phyloP scores from a whole-genome alignment of 1,140 invertebrate genomes.

The Adelges cooleyi region DNA sequence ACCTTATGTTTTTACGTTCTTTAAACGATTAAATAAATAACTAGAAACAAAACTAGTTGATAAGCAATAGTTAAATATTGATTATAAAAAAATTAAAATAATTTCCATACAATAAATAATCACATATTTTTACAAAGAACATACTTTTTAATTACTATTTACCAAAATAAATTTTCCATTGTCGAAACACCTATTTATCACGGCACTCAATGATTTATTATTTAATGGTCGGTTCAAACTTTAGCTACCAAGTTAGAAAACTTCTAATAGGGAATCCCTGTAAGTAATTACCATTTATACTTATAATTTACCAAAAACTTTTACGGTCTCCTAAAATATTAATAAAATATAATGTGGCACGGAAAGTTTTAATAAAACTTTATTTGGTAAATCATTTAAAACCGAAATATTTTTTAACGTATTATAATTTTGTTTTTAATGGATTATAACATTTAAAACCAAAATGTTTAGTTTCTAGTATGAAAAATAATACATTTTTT shows the following conservation, averaged over 20 bases:
- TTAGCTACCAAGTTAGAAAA: background rate
- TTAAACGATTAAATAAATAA: too few relatives aligned
- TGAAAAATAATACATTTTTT: too few relatives aligned
- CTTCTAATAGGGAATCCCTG: background rate
- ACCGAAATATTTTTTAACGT: slow-evolving; percentile 5
- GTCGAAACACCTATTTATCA: background rate
- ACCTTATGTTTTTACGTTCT: too few relatives aligned
- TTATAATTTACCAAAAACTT: slow-evolving; percentile 16
- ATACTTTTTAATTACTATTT: background rate
- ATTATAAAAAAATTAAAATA: too few relatives aligned
- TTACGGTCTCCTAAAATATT: slow-evolving; percentile 15
- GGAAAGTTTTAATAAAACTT: slow-evolving; percentile 17
- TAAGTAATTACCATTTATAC: slow-evolving; percentile 12
- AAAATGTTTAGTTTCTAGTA: too few relatives aligned
- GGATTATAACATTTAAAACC: too few relatives aligned
- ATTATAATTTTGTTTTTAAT: too few relatives aligned
- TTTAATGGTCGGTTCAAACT: background rate
- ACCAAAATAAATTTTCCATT: background rate
- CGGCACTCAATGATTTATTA: background rate
- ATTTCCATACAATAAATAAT: too few relatives aligned
- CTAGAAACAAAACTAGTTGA: too few relatives aligned
- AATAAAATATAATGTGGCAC: slow-evolving; percentile 17
- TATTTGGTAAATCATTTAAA: slow-evolving; percentile 3
- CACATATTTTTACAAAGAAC: too few relatives aligned
- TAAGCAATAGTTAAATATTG: too few relatives aligned